Evolutionary conservation across 2,797 vertebrate species (phyloP).

Genomic region (Protosalanx chinensis): DNA sequence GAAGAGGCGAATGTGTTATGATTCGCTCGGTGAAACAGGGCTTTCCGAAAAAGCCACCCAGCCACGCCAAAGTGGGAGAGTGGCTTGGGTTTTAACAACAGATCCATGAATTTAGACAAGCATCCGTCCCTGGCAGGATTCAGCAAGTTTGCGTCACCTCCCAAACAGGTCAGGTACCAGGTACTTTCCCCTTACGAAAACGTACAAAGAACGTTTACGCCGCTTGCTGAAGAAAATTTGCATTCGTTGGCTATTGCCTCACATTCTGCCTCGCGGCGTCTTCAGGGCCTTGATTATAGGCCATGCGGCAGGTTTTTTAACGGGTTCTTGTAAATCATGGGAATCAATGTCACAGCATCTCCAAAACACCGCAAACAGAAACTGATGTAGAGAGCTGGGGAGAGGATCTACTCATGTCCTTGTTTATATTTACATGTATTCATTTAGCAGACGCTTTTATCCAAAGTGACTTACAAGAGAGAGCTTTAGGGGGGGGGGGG

Average conservation of each 20-base stretch:
- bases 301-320: constrained; percentile 50
- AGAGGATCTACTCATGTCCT: constrained; percentile 11
- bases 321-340: constrained; percentile 48
- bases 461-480: no score
- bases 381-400: constrained; percentile 25
- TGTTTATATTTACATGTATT: background rate
- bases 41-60: constrained; percentile 32
- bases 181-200: background rate
- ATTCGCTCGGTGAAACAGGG: constrained; percentile 36
- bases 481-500: no score
- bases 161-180: background rate
- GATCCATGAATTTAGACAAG: background rate
- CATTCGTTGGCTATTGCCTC: constrained; percentile 51
- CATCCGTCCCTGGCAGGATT: background rate
- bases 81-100: background rate
- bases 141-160: background rate
- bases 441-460: no score
- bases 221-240: constrained; percentile 13
- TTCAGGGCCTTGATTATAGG: constrained; percentile 54
- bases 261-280: constrained; percentile 46
- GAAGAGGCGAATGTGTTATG: constrained; percentile 47
- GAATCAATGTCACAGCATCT: constrained; percentile 44
- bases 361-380: constrained; percentile 25
- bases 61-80: background rate
- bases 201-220: constrained; percentile 13